Conservation (phyloP, 2,113 vertebrate species). For the Hystrix brachyura region DNA sequence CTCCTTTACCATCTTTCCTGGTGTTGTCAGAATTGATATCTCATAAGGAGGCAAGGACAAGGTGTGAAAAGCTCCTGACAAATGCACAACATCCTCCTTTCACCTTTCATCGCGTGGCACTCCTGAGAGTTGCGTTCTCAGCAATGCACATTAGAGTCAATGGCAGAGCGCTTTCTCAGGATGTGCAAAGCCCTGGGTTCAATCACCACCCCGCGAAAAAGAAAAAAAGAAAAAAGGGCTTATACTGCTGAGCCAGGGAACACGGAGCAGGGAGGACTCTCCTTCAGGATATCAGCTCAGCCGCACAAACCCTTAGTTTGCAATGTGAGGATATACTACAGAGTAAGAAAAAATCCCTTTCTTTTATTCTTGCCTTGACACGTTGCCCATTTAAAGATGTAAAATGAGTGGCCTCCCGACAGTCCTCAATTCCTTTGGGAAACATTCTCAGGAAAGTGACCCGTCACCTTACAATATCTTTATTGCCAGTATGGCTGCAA, state of each 20-base stretch:
- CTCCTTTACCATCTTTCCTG: background rate
- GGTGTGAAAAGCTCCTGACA: background rate
- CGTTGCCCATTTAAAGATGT: background rate
- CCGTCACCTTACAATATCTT: background rate
- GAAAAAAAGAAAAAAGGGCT: background rate
- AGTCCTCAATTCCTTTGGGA: background rate
- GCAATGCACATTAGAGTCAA: background rate
- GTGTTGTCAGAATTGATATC: background rate
- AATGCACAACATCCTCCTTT: background rate
- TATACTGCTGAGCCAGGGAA: background rate
- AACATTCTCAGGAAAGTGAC: background rate
- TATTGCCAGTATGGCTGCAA: background rate
- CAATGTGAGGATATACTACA: rapidly evolving
- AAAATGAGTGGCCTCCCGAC: background rate
- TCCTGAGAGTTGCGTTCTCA: background rate
- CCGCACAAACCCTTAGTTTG: background rate
- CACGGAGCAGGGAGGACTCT: background rate
- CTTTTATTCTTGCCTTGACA: background rate
- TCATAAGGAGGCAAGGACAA: background rate
- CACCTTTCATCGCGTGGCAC: background rate
- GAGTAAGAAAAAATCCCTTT: background rate
- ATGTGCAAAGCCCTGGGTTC: background rate
- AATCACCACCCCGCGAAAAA: background rate
- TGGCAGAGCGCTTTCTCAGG: background rate
- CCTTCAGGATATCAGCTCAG: background rate